Evolutionary conservation across 1,140 invertebrate genomes (phyloP), one percentile per base, ranked within the genome.

Genomic region (Drosophila eugracilis): DNA sequence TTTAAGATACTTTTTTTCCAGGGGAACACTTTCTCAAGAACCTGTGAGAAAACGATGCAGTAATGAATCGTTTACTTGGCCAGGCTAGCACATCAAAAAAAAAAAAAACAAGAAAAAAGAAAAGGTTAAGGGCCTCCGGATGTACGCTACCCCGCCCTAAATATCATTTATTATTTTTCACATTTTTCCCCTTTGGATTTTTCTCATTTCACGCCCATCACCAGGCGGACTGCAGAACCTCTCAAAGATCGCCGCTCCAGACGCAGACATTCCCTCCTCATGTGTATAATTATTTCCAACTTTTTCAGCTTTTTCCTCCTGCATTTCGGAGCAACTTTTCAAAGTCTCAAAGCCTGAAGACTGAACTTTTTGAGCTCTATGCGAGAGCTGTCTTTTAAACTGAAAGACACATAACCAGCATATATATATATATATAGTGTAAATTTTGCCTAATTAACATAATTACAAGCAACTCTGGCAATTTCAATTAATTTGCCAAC

Each of bases 131-230:
- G 76, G 54, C 63, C 76, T 15, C 17, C 30, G 30, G 45, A 19
- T 26, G 17, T 30, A n/a, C 28, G 45, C 59, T 39, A 44, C 66
- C 52, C 66, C 63, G 50, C 66, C 66, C 66, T 26, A 49, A 72
- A 69, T 53, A 67, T 53, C 45, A 69, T 69, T 69, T 69, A 69
- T 69, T 69, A 72, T 71, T 70, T 71, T 71, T 36, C 63, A 72
- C 52, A 72, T 72, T 42, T 57, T 44, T 71, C 42, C 36, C 19
- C 28, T 30, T 30, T 14, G 32, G 42, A 66, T 72, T 60, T 83
- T 58, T 79, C 54, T 73, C 79, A 78, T 84, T 83, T 83, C 75
- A 83, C 79, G 79, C 79, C 59, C 81, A 75, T 83, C 60, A 71
- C 49, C 52, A 67, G 71, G 5, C 5, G 28, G 48, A 52, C 37